Conservation (phyloP, 1,140 invertebrate genomes). For the Scaptomyza hsui region DNA sequence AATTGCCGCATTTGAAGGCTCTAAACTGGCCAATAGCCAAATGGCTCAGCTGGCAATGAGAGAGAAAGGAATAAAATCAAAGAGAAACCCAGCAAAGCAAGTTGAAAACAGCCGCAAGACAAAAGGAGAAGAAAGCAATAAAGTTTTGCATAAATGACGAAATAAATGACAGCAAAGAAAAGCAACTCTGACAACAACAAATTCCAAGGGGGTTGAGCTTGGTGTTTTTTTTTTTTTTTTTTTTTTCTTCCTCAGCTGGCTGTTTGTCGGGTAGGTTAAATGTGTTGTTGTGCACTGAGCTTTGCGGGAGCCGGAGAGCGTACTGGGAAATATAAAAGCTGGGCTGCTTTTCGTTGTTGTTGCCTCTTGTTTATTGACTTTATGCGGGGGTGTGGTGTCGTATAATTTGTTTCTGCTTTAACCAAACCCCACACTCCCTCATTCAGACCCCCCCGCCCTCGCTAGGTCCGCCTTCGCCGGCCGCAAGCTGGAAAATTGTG, state of each 20-base stretch:
- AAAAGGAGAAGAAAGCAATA: slow-evolving; percentile 64
- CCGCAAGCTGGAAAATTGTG: slow-evolving; percentile 68
- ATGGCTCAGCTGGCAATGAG: slow-evolving; percentile 8
- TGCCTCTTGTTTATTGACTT: slow-evolving; percentile 78
- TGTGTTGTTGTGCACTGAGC: slow-evolving; percentile 43
- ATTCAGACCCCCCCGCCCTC: slow-evolving; percentile 24
- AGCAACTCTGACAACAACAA: slow-evolving; percentile 72
- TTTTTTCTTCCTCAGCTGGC: background rate
- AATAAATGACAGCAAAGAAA: slow-evolving; percentile 79
- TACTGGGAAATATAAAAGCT: slow-evolving; percentile 72
- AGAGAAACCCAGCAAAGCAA: background rate
- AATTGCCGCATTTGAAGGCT: slow-evolving; percentile 50
- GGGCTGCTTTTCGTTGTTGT: slow-evolving; percentile 32
- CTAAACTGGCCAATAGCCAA: slow-evolving; percentile 27
- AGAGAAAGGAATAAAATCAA: slow-evolving; percentile 6
- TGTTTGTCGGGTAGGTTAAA: slow-evolving; percentile 58
- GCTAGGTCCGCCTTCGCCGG: background rate
- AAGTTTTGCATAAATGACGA: slow-evolving; percentile 81
- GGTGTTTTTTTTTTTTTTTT: slow-evolving; percentile 23
- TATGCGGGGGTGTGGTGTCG: slow-evolving; percentile 64
- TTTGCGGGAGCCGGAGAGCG: slow-evolving; percentile 28
- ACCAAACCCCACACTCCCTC: slow-evolving; percentile 42
- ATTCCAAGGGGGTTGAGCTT: background rate
- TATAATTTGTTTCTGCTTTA: slow-evolving; percentile 82
- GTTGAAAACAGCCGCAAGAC: slow-evolving; percentile 27